Conservation (phyloP, 2,113 vertebrate genomes). For the Cyprinodon brontotheroides region DNA sequence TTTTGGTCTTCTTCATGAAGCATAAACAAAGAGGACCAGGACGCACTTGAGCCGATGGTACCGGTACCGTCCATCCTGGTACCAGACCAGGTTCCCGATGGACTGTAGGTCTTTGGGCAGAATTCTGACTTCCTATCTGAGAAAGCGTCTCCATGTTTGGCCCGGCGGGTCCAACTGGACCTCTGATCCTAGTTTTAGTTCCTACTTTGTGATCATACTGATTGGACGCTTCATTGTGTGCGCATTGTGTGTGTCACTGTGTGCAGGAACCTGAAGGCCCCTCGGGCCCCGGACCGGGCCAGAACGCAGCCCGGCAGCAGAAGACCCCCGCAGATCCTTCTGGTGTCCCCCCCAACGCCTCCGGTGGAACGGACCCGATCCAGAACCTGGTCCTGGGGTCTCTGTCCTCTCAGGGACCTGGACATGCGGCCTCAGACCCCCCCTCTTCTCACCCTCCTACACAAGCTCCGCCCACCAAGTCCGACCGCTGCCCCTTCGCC, state of each 20-base stretch:
- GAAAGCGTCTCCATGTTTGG: no score
- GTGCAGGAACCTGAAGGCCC: constrained; percentile 50
- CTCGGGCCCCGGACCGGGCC: constrained; percentile 27
- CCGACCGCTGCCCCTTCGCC: constrained; percentile 46
- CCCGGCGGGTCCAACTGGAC: background rate
- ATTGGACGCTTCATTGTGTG: background rate
- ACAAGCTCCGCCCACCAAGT: constrained; percentile 33
- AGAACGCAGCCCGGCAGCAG: constrained; percentile 33
- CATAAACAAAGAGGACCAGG: no score
- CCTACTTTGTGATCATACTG: background rate
- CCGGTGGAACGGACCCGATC: constrained; percentile 36
- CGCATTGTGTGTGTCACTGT: no score
- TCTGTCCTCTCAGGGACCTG: constrained; percentile 41
- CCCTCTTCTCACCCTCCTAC: constrained; percentile 39
- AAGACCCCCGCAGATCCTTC: constrained; percentile 20
- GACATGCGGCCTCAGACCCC: constrained; percentile 23
- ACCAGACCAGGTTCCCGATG: no score
- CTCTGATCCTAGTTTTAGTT: no score
- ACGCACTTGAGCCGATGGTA: no score
- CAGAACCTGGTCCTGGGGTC: constrained; percentile 21
- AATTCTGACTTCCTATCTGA: no score
- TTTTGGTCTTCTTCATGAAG: no score
- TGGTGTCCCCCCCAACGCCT: constrained; percentile 49
- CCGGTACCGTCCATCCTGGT: no score
- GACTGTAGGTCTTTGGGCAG: no score